Conservation (phyloP, 2,888 invertebrate genomes). For the Chironomus tentans region DNA sequence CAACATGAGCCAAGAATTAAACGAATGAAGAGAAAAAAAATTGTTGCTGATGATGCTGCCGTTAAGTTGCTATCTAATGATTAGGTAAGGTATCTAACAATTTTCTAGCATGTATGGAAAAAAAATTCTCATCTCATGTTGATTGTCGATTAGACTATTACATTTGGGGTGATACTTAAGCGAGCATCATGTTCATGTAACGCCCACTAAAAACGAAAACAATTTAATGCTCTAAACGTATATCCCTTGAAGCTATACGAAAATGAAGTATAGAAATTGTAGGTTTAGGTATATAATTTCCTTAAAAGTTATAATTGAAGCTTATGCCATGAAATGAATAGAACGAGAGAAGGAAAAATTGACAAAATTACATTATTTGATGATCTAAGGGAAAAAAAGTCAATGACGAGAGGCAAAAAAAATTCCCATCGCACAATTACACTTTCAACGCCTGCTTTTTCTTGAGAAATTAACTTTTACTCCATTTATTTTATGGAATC, state of each 20-base stretch:
- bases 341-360: not conserved
- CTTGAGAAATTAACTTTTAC: not conserved
- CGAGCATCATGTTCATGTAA: not conserved
- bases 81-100: constrained; percentile 14
- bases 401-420: not conserved
- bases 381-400: not conserved
- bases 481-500: constrained; percentile 13
- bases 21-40: not conserved
- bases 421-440: constrained; percentile 4
- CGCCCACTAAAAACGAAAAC: constrained; percentile 2
- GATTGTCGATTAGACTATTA: constrained; percentile 1
- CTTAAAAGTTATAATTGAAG: constrained; percentile 18
- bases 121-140: not conserved
- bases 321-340: not conserved
- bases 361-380: constrained; percentile 1
- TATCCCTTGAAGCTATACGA: constrained; percentile 17
- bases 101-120: not conserved
- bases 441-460: constrained; percentile 15
- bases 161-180: constrained; percentile 15
- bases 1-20: too few species aligned
- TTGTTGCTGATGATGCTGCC: not conserved
- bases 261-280: not conserved
- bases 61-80: constrained; percentile 18
- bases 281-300: not conserved
- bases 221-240: not conserved